phyloP scores from a whole-genome alignment of 2,113 vertebrate genomes.

The Eidolon helvum region DNA sequence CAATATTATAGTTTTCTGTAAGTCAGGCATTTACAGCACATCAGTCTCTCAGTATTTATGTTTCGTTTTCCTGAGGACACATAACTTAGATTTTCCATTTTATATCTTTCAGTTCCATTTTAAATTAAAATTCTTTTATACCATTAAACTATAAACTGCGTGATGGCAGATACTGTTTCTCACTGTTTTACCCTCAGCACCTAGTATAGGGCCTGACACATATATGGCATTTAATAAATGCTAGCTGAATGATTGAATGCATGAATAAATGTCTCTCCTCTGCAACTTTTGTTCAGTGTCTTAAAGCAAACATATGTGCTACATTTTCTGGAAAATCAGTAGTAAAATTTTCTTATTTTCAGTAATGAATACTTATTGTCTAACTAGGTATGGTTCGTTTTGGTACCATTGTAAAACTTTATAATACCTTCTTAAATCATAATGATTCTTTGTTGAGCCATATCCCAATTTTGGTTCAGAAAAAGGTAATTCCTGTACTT shows the following conservation, averaged over 20 bases:
- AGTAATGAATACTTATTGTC: neutral
- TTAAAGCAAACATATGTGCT: neutral
- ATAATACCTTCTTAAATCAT: neutral
- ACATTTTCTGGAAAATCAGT: neutral
- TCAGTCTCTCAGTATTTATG: neutral
- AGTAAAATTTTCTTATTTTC: constrained; percentile 34
- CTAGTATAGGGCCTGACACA: neutral
- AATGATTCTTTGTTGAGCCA: neutral
- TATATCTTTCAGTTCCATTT: neutral
- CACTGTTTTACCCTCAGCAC: neutral
- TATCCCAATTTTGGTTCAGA: neutral
- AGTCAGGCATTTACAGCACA: neutral
- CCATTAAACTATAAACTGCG: neutral
- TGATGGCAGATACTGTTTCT: neutral
- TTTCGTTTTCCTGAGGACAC: neutral
- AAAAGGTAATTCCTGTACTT: constrained; percentile 27
- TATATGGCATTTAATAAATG: neutral
- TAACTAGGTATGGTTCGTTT: neutral
- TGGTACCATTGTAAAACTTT: neutral
- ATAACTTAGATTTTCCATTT: neutral
- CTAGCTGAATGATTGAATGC: neutral
- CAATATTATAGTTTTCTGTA: neutral
- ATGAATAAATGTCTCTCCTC: neutral
- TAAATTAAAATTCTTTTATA: neutral
- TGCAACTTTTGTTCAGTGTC: neutral